These are phyloP conservation scores for Staurois parvus DNA, from an alignment of 2,797 vertebrate genomes.

Conservation along the genomic window DNA sequence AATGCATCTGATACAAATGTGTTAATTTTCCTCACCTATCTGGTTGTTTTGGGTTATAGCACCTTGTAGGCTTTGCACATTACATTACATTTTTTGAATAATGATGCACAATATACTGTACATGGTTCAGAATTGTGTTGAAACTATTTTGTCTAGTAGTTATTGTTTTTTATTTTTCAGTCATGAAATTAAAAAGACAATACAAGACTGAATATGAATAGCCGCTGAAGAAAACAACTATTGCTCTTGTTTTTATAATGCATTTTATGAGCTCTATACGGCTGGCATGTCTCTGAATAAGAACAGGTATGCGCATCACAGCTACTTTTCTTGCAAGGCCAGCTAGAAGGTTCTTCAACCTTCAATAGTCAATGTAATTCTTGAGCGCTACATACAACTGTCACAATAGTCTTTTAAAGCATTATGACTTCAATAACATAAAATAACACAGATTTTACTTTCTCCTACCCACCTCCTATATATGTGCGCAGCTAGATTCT, in stretches of 20 bases:
- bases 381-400: not conserved
- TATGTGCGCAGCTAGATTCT: constrained; percentile 8
- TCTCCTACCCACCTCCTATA: not conserved
- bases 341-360: not conserved
- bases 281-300: not conserved
- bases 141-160: too few relatives aligned
- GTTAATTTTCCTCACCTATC: too few relatives aligned
- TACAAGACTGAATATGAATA: not conserved
- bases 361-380: not conserved
- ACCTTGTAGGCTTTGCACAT: too few relatives aligned
- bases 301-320: not conserved
- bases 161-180: too few relatives aligned
- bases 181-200: too few relatives aligned
- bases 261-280: not conserved
- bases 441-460: not conserved
- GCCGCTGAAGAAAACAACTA: not conserved
- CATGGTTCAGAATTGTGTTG: too few relatives aligned
- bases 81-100: too few relatives aligned
- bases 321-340: not conserved
- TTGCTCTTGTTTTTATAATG: not conserved
- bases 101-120: too few relatives aligned
- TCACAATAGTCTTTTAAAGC: not conserved
- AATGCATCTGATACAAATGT: too few relatives aligned
- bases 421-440: not conserved
- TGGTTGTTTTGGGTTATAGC: too few relatives aligned